Conservation (phyloP, 37 sponge, comb jelly and placozoan genomes). For the Chondrosia reniformis region DNA sequence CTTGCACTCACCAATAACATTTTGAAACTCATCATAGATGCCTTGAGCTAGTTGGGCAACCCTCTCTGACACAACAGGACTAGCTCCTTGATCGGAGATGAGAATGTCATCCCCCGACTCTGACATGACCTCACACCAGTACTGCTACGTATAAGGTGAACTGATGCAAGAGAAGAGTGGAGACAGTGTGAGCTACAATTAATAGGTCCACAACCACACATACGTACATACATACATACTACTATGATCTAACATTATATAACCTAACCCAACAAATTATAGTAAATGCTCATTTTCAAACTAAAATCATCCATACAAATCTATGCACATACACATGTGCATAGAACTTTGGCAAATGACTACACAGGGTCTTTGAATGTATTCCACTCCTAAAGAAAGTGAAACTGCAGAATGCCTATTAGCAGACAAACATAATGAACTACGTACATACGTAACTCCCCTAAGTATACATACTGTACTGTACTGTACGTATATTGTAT, state of each 20-base stretch:
- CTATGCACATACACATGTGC: background rate
- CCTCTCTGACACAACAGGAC: constrained; percentile 5
- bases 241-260: too few species aligned
- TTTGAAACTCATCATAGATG: constrained; percentile 75
- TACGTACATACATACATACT: background rate
- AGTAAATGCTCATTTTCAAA: too few species aligned
- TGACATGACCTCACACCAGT: background rate
- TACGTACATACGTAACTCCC: too few species aligned
- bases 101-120: constrained; percentile 9
- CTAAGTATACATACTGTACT: too few species aligned
- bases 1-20: constrained; percentile 23
- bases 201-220: background rate
- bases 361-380: too few species aligned
- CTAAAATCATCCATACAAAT: background rate
- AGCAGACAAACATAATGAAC: too few species aligned
- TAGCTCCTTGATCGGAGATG: constrained; percentile 5
- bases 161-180: background rate
- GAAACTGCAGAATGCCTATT: too few species aligned
- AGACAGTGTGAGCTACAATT: background rate
- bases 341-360: too few species aligned
- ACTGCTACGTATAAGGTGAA: background rate
- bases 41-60: constrained; percentile 50
- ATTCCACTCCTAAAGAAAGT: too few species aligned
- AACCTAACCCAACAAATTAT: too few species aligned
- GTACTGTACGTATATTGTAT: too few species aligned